These are phyloP conservation scores for Echeneis naucrates DNA, from an alignment of 2,797 vertebrate genomes.

Conservation along the genomic window DNA sequence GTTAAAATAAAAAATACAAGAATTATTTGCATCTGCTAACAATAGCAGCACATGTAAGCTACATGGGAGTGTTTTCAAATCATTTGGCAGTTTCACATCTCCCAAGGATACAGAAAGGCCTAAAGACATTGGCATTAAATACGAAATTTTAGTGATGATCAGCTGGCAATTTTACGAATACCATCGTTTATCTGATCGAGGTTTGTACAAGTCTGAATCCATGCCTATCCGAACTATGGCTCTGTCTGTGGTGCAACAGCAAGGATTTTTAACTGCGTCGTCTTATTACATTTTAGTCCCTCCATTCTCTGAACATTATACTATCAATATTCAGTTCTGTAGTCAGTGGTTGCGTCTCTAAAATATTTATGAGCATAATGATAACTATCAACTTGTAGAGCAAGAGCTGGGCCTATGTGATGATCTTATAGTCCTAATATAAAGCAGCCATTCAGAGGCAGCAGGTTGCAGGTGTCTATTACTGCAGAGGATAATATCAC, in stretches of 20 bases:
- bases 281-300: not conserved
- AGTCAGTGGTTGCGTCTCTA: not conserved
- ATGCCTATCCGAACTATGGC: not conserved
- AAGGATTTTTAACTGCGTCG: not conserved
- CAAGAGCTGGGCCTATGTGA: not conserved
- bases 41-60: slow-evolving; percentile 12
- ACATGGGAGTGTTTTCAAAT: slow-evolving; percentile 3
- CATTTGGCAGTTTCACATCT: slow-evolving; percentile 6
- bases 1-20: slow-evolving; percentile 25
- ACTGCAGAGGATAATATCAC: not conserved
- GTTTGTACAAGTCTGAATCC: too few species aligned
- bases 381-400: not conserved
- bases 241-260: slow-evolving; percentile 9
- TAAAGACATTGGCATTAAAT: not conserved
- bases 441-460: not conserved
- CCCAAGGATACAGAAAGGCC: not conserved
- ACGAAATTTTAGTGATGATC: not conserved
- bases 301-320: not conserved
- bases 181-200: too few species aligned
- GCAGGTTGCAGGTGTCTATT: not conserved
- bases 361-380: not conserved
- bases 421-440: not conserved
- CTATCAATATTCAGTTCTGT: not conserved
- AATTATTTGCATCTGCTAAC: slow-evolving; percentile 28
- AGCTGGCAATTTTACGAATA: too few species aligned